phyloP scores from a whole-genome alignment of 2,797 vertebrate genomes.

The Babyrousa celebensis region DNA sequence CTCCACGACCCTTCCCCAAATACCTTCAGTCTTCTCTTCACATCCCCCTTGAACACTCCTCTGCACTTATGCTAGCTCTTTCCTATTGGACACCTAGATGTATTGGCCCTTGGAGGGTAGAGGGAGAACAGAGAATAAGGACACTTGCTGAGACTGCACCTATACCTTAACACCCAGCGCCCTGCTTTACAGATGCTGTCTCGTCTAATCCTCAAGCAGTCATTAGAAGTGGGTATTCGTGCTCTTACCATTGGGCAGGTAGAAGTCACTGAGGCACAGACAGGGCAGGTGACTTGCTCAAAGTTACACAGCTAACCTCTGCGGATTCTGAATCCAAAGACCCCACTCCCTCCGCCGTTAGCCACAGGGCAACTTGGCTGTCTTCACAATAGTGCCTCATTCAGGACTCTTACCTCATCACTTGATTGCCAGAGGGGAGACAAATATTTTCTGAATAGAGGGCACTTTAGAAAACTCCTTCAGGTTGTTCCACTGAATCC shows the following conservation, averaged over 20 bases:
- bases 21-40: neutral
- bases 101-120: accelerated
- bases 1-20: neutral
- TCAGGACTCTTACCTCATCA: neutral
- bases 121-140: neutral
- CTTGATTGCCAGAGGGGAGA: neutral
- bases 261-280: neutral
- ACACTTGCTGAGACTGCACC: neutral
- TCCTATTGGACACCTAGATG: neutral
- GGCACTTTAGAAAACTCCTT: conserved; percentile 38
- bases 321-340: neutral
- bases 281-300: neutral
- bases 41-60: neutral
- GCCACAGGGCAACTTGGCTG: neutral
- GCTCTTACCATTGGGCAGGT: neutral
- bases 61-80: neutral
- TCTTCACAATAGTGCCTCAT: neutral
- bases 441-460: conserved; percentile 46
- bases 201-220: neutral
- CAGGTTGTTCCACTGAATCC: neutral
- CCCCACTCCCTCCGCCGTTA: neutral
- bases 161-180: neutral
- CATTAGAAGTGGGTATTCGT: neutral
- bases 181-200: neutral
- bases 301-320: neutral